Evolutionary conservation across 2,797 vertebrate species (phyloP).

Genomic region (Geotria australis): DNA sequence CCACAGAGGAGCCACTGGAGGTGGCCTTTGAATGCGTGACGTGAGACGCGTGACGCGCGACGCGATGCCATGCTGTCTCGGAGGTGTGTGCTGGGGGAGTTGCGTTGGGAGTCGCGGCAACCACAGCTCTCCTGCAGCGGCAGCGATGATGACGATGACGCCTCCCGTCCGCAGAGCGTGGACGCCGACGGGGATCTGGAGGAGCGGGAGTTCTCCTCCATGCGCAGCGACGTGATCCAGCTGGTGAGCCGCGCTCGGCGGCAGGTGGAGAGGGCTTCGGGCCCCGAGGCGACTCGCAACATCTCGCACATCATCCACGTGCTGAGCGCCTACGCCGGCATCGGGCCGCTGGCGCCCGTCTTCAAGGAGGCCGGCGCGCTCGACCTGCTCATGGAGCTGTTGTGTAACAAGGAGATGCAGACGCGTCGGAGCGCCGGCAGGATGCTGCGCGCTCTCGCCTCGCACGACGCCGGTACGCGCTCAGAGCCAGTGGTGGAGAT

Average conservation of each 20-base stretch:
- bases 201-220: slow-evolving; percentile 38
- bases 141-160: background rate
- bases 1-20: too few relatives aligned
- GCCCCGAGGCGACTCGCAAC: slow-evolving; percentile 18
- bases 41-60: too few relatives aligned
- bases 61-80: too few relatives aligned
- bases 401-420: slow-evolving; percentile 50
- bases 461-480: slow-evolving; percentile 42
- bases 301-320: slow-evolving; percentile 59
- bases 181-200: slow-evolving; percentile 20
- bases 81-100: too few relatives aligned
- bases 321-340: slow-evolving; percentile 63
- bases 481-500: too few relatives aligned
- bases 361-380: slow-evolving; percentile 62
- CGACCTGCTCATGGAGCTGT: slow-evolving; percentile 53
- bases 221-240: slow-evolving; percentile 53
- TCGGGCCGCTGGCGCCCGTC: slow-evolving; percentile 41
- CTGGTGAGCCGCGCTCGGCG: slow-evolving; percentile 39
- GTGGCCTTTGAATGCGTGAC: too few relatives aligned
- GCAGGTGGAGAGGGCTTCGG: slow-evolving; percentile 33
- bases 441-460: slow-evolving; percentile 58
- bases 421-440: slow-evolving; percentile 48
- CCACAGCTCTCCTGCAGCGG: background rate
- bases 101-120: too few relatives aligned
- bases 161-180: slow-evolving; percentile 1